These are phyloP conservation scores for Penaeus indicus DNA, from an alignment of 1,140 invertebrate species.

Conservation along the genomic window DNA sequence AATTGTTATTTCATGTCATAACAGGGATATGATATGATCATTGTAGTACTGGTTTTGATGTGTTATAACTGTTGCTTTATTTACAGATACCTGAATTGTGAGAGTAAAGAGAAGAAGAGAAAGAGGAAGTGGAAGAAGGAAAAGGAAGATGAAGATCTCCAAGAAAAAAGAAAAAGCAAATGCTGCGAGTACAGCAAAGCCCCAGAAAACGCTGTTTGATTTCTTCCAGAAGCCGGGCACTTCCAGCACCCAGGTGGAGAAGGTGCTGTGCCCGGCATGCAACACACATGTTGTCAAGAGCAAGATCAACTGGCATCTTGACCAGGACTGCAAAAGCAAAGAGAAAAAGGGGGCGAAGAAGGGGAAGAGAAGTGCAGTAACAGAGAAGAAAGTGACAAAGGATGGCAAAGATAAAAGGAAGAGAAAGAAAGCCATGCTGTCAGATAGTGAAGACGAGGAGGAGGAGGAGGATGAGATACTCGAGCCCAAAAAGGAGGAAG, in stretches of 20 bases:
- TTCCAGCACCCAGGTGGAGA: conserved; percentile 23
- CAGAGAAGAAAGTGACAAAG: background rate
- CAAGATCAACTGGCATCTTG: conserved; percentile 54
- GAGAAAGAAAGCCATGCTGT: conserved; percentile 1
- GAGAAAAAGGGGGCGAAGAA: conserved; percentile 28
- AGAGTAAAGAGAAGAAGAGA: background rate
- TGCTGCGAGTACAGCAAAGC: background rate
- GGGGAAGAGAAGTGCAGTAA: background rate
- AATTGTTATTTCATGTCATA: too few species aligned
- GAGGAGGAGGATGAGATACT: background rate
- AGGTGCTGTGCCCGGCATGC: conserved; percentile 47
- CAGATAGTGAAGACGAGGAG: conserved; percentile 47
- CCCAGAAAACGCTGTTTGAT: conserved; percentile 21
- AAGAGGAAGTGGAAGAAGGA: background rate
- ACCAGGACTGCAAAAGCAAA: conserved; percentile 52
- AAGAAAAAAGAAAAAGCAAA: conserved; percentile 12
- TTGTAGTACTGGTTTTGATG: too few species aligned
- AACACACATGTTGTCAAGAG: conserved; percentile 12
- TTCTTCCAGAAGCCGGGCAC: background rate
- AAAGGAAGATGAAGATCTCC: conserved; percentile 3
- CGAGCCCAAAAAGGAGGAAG: background rate
- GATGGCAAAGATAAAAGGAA: background rate
- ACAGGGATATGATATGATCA: too few species aligned
- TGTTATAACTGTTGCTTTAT: background rate
- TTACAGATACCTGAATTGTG: background rate